These are phyloP conservation scores for Rhea americana DNA, from an alignment of 2,113 vertebrate species.

Conservation along the genomic window DNA sequence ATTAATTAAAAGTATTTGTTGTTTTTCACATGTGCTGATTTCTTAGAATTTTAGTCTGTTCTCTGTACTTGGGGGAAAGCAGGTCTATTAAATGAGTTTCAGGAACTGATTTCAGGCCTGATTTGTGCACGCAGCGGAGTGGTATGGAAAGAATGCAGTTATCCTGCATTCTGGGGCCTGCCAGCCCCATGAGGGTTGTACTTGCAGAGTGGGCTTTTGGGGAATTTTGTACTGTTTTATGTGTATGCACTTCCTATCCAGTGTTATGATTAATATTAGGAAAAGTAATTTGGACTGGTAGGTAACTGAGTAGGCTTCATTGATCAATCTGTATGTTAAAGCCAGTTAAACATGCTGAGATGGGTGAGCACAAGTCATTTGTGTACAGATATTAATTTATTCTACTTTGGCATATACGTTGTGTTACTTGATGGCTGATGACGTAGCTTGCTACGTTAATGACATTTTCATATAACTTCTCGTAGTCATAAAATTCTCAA, in stretches of 20 bases:
- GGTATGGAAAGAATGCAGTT: constrained; percentile 81
- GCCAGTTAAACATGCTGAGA: neutral
- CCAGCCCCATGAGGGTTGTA: constrained; percentile 61
- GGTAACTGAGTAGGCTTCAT: neutral
- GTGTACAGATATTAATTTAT: neutral
- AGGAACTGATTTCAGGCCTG: constrained; percentile 59
- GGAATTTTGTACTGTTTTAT: neutral
- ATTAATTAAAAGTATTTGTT: constrained; percentile 34
- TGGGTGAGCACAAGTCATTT: neutral
- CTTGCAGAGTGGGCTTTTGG: constrained; percentile 7
- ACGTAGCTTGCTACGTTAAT: neutral
- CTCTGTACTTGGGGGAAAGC: constrained; percentile 41
- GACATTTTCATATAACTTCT: neutral
- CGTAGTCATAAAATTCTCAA: neutral
- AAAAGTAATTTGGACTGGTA: neutral
- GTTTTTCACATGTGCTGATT: constrained; percentile 10
- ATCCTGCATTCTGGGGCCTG: constrained; percentile 69
- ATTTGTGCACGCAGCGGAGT: constrained; percentile 65
- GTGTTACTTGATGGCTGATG: neutral
- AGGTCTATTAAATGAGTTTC: constrained; percentile 64
- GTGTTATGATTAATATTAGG: neutral
- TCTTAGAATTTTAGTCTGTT: constrained; percentile 20
- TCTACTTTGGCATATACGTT: neutral
- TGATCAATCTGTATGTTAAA: neutral
- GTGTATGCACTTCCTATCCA: neutral